phyloP scores from a whole-genome alignment of 2,113 vertebrate species.

The Cygnus buccinator region DNA sequence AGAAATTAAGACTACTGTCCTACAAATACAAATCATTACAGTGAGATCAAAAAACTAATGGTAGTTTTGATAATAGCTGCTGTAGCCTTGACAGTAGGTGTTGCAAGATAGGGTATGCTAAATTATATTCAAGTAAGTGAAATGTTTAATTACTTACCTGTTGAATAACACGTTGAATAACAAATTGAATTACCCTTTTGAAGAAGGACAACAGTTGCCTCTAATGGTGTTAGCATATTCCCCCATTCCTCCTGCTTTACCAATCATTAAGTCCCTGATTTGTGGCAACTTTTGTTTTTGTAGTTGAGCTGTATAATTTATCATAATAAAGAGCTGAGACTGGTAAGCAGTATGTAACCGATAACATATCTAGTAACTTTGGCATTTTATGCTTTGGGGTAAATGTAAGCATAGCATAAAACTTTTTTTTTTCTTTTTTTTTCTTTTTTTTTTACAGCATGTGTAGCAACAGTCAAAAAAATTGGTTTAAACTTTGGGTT shows the following conservation, averaged over 20 bases:
- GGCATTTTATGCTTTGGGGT: background rate
- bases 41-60: background rate
- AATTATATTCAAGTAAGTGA: background rate
- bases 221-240: background rate
- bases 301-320: background rate
- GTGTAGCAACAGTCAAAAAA: background rate
- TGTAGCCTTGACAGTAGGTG: background rate
- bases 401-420: slow-evolving; percentile 1
- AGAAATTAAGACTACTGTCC: background rate
- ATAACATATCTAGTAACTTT: background rate
- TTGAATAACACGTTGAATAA: background rate
- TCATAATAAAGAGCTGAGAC: background rate
- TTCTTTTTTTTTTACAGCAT: background rate
- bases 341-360: background rate
- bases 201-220: background rate
- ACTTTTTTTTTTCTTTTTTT: background rate
- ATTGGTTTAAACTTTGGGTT: background rate
- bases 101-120: background rate
- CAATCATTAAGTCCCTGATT: background rate
- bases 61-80: background rate
- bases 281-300: background rate
- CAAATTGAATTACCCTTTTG: background rate
- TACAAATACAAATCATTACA: background rate
- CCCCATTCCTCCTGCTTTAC: background rate
- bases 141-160: background rate